A percentile compares a stretch with the other conserved stretches of the same genome.
phyloP scores from a whole-genome alignment of 2,113 vertebrate genomes.

The Leucosticte australis region DNA sequence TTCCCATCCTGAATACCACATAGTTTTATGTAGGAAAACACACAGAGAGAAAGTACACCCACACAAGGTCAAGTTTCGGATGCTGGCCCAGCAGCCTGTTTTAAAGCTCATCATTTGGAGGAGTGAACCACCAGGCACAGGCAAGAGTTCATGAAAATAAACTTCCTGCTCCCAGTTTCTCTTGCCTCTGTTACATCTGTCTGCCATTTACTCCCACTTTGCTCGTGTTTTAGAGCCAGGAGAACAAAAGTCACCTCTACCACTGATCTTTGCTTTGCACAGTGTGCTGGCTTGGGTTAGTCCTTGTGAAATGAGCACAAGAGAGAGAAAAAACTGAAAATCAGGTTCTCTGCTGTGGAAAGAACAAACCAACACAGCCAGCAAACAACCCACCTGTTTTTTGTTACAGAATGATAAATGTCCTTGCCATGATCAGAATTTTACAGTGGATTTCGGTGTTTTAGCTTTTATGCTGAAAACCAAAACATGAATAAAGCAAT shows the following conservation, averaged over 20 bases:
- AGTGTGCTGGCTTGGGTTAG: neutral
- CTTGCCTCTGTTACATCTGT: neutral
- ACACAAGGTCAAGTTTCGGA: neutral
- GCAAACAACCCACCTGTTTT: conserved; percentile 3
- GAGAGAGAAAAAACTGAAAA: conserved; percentile 17
- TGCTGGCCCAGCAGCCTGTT: neutral
- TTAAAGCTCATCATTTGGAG: neutral
- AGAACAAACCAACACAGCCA: conserved; percentile 10
- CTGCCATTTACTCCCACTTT: neutral
- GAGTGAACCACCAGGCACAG: neutral
- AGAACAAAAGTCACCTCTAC: neutral
- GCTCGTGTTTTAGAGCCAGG: neutral
- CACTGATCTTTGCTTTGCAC: neutral
- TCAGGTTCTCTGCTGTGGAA: neutral
- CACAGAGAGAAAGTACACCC: neutral
- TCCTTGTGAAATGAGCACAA: neutral
- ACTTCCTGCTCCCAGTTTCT: neutral
- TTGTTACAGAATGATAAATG: conserved; percentile 64
- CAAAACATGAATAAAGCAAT: conserved; percentile 70
- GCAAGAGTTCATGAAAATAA: conserved; percentile 3
- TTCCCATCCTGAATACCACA: neutral
- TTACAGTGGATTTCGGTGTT: conserved; percentile 37
- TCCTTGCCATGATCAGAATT: conserved; percentile 37
- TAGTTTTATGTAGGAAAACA: neutral
- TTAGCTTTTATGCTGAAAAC: conserved; percentile 65